Evolutionary conservation across 2,797 vertebrate species (phyloP), one percentile per base, ranked within the genome.

Genomic region (Yasuhikotakia modesta): DNA sequence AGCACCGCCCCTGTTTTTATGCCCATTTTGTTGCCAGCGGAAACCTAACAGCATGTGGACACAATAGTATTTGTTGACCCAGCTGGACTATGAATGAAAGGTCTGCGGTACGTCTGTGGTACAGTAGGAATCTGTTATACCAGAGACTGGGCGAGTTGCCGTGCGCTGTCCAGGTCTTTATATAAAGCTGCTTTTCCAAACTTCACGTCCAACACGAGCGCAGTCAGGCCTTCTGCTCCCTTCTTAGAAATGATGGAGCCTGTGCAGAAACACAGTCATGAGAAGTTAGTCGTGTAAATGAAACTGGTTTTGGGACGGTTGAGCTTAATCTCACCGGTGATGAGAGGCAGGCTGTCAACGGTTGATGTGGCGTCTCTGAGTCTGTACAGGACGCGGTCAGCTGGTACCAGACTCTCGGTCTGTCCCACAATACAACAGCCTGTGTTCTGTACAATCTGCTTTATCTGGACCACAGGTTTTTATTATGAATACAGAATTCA

Each of bases 211-310:
- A 97, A 87, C 52, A 95, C 90, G 84, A 96, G 92, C 22, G 94
- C 89, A 0, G 77, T 88, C 55, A 96, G 86, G 72, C 84, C 88
- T 86, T 96, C 95, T 0, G 92, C 94, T 0, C 88, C 93, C 85
- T 98, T 98, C 89, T 98, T 96, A 22, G 95, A 95, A 81, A 98
- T 91, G 52, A 97, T 95, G 1, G 95, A 97, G 13, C 92, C 96
- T 96, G 88, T 21, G 10, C 19, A 57, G 19, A 79, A 32, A 32
- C 2, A 46, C 1, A 24, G 21, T 61, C 30, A 75, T 11, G 2
- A 55, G 39, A 66, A n/a, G 27, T 48, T 17, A 5, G n/a, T 22
- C 17, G 35, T 39, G 3, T 60, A 19, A 2, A 24, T 35, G 60
- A 22, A 17, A 68, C 39, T 13, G 0, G 3, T 24, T 4, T 22